phyloP scores from a whole-genome alignment of 2,888 invertebrate species.

The Meteorus cinctellus region DNA sequence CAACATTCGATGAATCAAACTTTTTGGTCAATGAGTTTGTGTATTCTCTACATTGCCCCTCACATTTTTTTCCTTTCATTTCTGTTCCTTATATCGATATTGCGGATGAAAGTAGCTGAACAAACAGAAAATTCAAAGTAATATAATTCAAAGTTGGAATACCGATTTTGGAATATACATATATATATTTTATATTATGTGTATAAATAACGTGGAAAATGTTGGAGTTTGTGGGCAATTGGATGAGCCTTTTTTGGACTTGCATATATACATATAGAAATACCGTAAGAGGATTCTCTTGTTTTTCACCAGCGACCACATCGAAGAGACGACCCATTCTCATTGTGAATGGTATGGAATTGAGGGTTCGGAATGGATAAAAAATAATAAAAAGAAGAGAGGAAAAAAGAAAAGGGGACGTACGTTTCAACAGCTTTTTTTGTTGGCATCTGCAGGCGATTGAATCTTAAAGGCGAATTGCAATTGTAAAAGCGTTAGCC shows the following conservation, averaged over 20 bases:
- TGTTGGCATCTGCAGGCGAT: slow-evolving; percentile 9
- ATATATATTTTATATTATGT: neutral
- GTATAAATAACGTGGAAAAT: slow-evolving; percentile 5
- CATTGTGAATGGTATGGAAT: neutral
- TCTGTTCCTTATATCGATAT: neutral
- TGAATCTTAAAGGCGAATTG: slow-evolving; percentile 15
- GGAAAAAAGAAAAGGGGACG: neutral
- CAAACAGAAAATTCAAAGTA: neutral
- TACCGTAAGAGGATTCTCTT: slow-evolving; percentile 51
- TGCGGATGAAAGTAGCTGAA: neutral
- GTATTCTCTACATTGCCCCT: neutral
- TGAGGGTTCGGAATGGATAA: neutral
- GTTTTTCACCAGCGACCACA: slow-evolving; percentile 44
- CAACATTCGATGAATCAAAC: slow-evolving; percentile 9
- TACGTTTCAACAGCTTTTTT: neutral
- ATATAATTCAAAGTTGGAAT: neutral
- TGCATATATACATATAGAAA: slow-evolving; percentile 18
- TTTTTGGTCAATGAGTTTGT: neutral
- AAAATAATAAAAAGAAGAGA: neutral
- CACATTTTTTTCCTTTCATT: neutral
- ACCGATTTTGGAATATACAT: neutral
- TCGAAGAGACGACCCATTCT: neutral
- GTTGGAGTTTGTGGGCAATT: slow-evolving; percentile 5
- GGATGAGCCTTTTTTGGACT: neutral
- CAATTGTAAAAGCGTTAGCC: slow-evolving; percentile 10